Evolutionary conservation across 2,113 vertebrate genomes (phyloP).

Genomic region (Clarias gariepinus): DNA sequence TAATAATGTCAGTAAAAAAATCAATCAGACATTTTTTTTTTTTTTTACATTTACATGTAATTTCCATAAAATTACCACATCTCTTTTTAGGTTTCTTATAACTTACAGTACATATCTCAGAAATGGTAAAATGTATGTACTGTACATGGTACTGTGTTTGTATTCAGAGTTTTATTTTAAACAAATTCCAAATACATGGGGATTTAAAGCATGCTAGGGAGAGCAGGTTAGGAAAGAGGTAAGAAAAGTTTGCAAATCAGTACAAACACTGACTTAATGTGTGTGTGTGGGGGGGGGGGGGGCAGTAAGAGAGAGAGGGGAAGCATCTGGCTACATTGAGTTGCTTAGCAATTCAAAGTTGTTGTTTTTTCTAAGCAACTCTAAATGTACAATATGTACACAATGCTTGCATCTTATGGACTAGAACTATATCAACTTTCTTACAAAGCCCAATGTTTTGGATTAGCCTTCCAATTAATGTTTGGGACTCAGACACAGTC

Average conservation of each 20-base stretch:
- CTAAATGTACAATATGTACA: not conserved
- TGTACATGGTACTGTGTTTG: not conserved
- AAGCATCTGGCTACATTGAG: conserved; percentile 27
- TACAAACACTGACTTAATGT: conserved; percentile 29
- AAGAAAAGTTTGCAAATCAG: conserved; percentile 17
- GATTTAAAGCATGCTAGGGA: not conserved
- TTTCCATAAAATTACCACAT: not conserved
- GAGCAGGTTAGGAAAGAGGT: not conserved
- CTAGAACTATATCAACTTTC: not conserved
- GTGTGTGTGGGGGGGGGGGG: not conserved
- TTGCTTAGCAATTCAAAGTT: conserved; percentile 6
- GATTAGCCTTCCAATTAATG: no score
- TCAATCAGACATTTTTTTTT: not conserved
- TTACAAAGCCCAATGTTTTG: no score
- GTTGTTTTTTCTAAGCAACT: not conserved
- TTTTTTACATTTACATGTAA: not conserved
- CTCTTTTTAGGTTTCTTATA: not conserved
- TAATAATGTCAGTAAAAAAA: not conserved
- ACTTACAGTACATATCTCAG: not conserved
- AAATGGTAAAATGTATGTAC: not conserved
- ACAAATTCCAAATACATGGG: not conserved
- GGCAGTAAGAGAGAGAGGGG: not conserved
- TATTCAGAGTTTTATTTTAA: not conserved
- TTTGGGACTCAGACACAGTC: no score
- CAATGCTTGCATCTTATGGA: not conserved